Evolutionary conservation across 2,797 vertebrate species (phyloP).

Genomic region (Aplochiton taeniatus): DNA sequence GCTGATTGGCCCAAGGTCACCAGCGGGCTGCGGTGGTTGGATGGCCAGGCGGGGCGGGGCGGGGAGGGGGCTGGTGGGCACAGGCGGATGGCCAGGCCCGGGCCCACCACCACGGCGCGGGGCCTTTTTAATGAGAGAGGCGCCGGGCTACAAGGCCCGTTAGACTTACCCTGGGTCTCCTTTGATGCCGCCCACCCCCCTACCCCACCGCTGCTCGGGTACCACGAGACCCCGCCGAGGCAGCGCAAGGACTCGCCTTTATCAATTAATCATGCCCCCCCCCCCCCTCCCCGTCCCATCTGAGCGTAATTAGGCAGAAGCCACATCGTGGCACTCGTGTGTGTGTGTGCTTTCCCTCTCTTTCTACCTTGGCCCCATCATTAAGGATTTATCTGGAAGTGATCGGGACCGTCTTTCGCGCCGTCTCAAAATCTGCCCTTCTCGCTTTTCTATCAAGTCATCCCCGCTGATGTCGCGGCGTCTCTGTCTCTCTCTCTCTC

Average conservation of each 20-base stretch:
- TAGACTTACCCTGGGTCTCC: conserved; percentile 91
- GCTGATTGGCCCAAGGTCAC: conserved; percentile 89
- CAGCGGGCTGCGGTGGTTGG: conserved; percentile 74
- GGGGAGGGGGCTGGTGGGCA: conserved; percentile 69
- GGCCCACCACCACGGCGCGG: conserved; percentile 44
- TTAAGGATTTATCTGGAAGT: conserved; percentile 98
- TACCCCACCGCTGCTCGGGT: conserved; percentile 45
- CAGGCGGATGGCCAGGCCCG: conserved; percentile 27
- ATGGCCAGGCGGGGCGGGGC: conserved; percentile 64
- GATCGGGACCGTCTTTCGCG: conserved; percentile 75
- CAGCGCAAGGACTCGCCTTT: conserved; percentile 89
- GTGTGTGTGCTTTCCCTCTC: conserved; percentile 52
- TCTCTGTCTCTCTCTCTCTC: conserved; percentile 66
- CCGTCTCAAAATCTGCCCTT: conserved; percentile 41
- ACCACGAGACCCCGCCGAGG: conserved; percentile 63
- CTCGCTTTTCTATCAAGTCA: conserved; percentile 7
- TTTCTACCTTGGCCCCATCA: conserved; percentile 86
- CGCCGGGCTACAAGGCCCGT: conserved; percentile 89
- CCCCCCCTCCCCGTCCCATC: conserved; percentile 74
- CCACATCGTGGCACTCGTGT: conserved; percentile 76
- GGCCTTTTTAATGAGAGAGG: conserved; percentile 91
- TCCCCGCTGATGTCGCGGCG: too few relatives aligned
- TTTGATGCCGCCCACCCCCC: conserved; percentile 97
- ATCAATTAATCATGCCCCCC: conserved; percentile 95
- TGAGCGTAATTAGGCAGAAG: conserved; percentile 94